Percentiles rank a stretch among this genome's conserved stretches.
These are phyloP conservation scores for Drepana falcataria DNA, from an alignment of 2,888 invertebrate genomes.

Conservation along the genomic window DNA sequence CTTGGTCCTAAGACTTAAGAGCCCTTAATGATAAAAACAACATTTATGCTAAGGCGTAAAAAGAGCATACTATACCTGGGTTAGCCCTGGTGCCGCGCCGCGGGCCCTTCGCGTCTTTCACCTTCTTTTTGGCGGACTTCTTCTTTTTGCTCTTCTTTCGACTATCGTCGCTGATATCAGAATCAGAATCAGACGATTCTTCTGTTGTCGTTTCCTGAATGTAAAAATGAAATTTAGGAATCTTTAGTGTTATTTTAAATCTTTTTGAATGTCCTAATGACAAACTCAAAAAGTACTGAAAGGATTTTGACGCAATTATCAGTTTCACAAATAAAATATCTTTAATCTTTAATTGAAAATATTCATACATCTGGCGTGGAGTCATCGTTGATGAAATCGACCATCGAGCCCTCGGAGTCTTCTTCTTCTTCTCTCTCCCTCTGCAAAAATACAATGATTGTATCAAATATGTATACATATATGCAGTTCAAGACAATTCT, in stretches of 20 bases:
- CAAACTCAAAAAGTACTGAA: too few relatives aligned
- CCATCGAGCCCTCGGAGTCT: conserved; percentile 85
- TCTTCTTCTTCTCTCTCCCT: conserved; percentile 77
- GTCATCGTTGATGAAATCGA: conserved; percentile 85
- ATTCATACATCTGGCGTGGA: conserved; percentile 61
- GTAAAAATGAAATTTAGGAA: neutral
- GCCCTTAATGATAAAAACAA: too few relatives aligned
- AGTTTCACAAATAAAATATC: too few relatives aligned
- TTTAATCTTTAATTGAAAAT: too few relatives aligned
- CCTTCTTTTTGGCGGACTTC: conserved; percentile 57
- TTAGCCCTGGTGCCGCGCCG: conserved; percentile 73
- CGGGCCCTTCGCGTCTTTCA: conserved; percentile 38
- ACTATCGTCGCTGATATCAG: conserved; percentile 64
- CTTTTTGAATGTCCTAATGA: too few relatives aligned
- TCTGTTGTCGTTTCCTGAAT: conserved; percentile 59
- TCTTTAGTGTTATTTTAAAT: neutral
- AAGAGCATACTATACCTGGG: conserved; percentile 35
- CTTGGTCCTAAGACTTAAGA: too few relatives aligned
- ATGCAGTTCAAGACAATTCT: too few relatives aligned
- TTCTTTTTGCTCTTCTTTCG: conserved; percentile 68
- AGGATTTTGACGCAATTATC: too few relatives aligned
- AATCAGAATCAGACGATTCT: conserved; percentile 56
- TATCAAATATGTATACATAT: too few relatives aligned
- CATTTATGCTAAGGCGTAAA: too few relatives aligned
- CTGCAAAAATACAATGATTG: conserved; percentile 32